These are phyloP conservation scores for Drosophila parthenogenetica DNA, from an alignment of 2,888 invertebrate species.

Conservation along the genomic window DNA sequence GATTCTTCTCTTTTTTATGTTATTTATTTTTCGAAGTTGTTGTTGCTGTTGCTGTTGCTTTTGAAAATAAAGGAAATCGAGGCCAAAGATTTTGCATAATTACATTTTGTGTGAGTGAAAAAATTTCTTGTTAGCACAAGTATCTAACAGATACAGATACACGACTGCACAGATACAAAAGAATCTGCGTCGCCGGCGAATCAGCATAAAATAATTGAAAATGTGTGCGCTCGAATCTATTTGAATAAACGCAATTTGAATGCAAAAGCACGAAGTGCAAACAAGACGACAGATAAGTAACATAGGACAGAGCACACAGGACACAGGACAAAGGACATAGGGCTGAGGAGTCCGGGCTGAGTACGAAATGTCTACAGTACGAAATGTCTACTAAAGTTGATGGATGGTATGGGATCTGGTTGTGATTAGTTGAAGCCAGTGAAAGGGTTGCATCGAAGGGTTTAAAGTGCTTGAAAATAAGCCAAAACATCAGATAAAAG, in stretches of 20 bases:
- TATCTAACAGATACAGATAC: slow-evolving; percentile 56
- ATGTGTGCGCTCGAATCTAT: slow-evolving; percentile 73
- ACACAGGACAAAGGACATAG: slow-evolving; percentile 17
- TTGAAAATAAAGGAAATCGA: slow-evolving; percentile 44
- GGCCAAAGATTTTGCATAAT: slow-evolving; percentile 72
- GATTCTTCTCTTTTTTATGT: slow-evolving; percentile 54
- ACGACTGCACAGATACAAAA: slow-evolving; percentile 65
- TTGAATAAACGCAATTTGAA: slow-evolving; percentile 79
- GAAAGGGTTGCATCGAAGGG: slow-evolving; percentile 37
- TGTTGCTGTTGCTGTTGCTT: neutral
- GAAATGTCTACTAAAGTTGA: slow-evolving; percentile 56
- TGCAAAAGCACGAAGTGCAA: slow-evolving; percentile 79
- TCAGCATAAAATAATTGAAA: slow-evolving; percentile 79
- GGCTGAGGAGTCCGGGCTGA: slow-evolving; percentile 1
- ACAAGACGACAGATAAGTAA: slow-evolving; percentile 59
- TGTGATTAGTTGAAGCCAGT: slow-evolving; percentile 45
- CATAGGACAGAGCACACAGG: slow-evolving; percentile 30
- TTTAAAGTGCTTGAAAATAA: slow-evolving; percentile 1
- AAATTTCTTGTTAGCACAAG: slow-evolving; percentile 45
- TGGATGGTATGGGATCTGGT: slow-evolving; percentile 48
- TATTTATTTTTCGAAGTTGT: slow-evolving; percentile 17
- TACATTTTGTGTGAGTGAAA: slow-evolving; percentile 62
- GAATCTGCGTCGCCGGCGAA: slow-evolving; percentile 64
- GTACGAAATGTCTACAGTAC: slow-evolving; percentile 36
- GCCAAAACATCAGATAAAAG: neutral